Percentiles rank a stretch among this genome's conserved stretches.
phyloP scores from a whole-genome alignment of 1,140 invertebrate genomes.

The Lethrus apterus region DNA sequence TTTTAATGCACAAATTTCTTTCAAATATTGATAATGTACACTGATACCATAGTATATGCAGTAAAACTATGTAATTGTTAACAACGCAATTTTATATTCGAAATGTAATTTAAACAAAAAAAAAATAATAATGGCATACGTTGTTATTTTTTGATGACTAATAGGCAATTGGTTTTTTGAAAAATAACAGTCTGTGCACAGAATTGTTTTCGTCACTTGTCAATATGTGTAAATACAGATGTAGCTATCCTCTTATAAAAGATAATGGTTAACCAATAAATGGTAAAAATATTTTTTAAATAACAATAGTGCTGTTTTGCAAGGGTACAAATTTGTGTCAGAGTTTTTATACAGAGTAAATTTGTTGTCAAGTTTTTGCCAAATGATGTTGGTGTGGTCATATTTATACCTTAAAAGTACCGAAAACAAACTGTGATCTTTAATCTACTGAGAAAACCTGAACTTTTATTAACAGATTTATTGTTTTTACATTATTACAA shows the following conservation, averaged over 20 bases:
- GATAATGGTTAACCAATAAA: constrained; percentile 25
- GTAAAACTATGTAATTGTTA: constrained; percentile 12
- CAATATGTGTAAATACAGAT: constrained; percentile 36
- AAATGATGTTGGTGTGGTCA: constrained; percentile 23
- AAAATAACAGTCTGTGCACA: background rate
- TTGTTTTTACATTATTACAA: too few species aligned
- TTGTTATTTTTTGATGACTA: background rate
- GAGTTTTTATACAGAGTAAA: constrained; percentile 37
- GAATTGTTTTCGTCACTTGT: constrained; percentile 21
- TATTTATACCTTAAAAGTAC: constrained; percentile 20
- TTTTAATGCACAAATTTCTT: constrained; percentile 8
- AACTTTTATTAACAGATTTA: too few species aligned
- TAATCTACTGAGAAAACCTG: too few species aligned
- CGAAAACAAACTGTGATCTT: constrained; percentile 11
- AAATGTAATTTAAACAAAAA: constrained; percentile 4
- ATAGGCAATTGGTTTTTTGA: background rate
- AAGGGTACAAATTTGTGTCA: constrained; percentile 40
- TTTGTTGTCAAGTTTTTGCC: constrained; percentile 37
- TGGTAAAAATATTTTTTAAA: constrained; percentile 32
- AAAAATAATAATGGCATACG: background rate
- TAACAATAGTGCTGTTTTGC: constrained; percentile 37
- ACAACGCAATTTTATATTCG: constrained; percentile 12
- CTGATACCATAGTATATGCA: constrained; percentile 10
- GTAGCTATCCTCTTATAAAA: constrained; percentile 26
- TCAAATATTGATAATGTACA: constrained; percentile 14